phyloP scores from a whole-genome alignment of 2,888 invertebrate species.

The Microctonus hyperodae region DNA sequence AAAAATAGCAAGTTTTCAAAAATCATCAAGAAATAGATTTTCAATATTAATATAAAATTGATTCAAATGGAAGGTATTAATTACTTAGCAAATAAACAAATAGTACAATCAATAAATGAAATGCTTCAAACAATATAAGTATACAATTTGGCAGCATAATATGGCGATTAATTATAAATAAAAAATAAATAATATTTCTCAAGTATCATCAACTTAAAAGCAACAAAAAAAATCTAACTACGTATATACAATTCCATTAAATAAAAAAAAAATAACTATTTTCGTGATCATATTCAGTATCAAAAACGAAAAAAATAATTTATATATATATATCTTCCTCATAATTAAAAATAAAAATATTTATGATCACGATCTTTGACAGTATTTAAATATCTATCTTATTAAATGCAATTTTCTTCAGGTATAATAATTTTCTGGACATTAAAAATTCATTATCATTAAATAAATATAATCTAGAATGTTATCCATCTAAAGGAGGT shows the following conservation, averaged over 20 bases:
- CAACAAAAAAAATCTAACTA: background rate
- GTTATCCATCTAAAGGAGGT: slow-evolving; percentile 94
- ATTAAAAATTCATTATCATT: background rate
- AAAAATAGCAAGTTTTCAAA: no score
- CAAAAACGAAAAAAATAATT: no score
- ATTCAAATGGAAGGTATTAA: background rate
- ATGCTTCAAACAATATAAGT: slow-evolving; percentile 9
- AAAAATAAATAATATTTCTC: background rate
- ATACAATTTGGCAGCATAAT: slow-evolving; percentile 12
- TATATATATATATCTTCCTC: background rate
- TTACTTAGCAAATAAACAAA: background rate
- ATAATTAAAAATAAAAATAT: background rate
- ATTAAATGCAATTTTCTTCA: background rate
- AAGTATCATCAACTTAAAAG: background rate
- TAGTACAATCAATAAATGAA: background rate
- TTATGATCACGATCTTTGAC: background rate
- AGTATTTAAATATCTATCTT: background rate
- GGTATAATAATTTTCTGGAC: background rate
- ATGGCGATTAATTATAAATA: slow-evolving; percentile 1
- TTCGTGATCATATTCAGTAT: background rate
- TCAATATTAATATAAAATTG: slow-evolving; percentile 9
- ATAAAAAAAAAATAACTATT: background rate
- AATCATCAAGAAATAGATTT: no score
- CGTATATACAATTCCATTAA: slow-evolving; percentile 7
- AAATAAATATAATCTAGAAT: slow-evolving; percentile 34